Evolutionary conservation across 2,888 invertebrate species (phyloP), one percentile per base, ranked within the genome.

Genomic region (Thereva unica): DNA sequence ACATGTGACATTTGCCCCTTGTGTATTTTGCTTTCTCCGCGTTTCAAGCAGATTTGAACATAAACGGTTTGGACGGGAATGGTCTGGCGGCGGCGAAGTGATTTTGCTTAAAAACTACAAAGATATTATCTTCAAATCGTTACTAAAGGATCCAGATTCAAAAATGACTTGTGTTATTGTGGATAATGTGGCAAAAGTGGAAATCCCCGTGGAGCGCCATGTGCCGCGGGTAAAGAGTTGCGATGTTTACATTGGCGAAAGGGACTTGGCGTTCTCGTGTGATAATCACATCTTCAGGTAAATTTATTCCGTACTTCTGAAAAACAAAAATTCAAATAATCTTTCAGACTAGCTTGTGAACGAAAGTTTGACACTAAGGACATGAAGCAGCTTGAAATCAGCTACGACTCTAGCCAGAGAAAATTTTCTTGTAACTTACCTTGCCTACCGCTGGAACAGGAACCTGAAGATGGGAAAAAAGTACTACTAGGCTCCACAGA

Each of bases 181-280:
- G 1, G 23, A 23, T 23, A 23, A 23, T 23, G 1, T 23, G 23
- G 23, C 23, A 23, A 23, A 23, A 23, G 23, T 23, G 23, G 23
- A 23, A 23, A 23, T 23, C 23, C 23, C 23, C 23, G 23, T 23
- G 23, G 23, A 23, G 23, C 23, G 23, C 23, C 23, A 23, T 23
- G 23, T 23, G 23, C 23, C 23, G 1, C 23, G 23, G 23, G n/a
- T 61, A 38, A 50, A 50, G 63, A 78, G 76, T 71, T 78, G 76
- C 69, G 80, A 80, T 74, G 70, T 79, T 68, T 80, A 74, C 66
- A 74, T 80, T 61, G 77, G 76, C 42, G 76, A 78, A 56, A 71
- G 76, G 67, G 71, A 75, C 72, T 76, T 80, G 9, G 68, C 78
- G 38, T 75, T 80, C 41, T 76, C 75, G 63, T 75, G 76, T 56